phyloP scores from a whole-genome alignment of 2,797 vertebrate genomes.

The Bradypodion pumilum region DNA sequence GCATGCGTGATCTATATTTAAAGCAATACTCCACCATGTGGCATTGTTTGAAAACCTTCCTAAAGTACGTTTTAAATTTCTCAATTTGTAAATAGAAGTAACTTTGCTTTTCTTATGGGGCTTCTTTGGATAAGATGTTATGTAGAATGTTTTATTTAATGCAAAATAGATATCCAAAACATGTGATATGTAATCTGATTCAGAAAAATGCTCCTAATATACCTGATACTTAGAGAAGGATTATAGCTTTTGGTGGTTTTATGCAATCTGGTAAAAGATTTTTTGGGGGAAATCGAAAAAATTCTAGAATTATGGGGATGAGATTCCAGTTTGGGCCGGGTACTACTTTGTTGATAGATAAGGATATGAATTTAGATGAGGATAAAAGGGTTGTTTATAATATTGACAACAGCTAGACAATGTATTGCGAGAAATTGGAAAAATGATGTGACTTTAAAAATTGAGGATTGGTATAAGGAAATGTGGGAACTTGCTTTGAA shows the following conservation, averaged over 20 bases:
- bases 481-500: no score
- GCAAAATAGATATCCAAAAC: slow-evolving; percentile 20
- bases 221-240: not conserved
- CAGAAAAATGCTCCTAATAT: slow-evolving; percentile 1
- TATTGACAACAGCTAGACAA: no score
- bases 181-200: not conserved
- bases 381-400: no score
- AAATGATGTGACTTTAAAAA: no score
- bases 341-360: no score
- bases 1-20: slow-evolving; percentile 40
- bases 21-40: slow-evolving; percentile 79
- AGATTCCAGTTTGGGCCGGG: no score
- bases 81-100: not conserved
- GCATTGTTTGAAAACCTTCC: slow-evolving; percentile 53
- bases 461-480: no score
- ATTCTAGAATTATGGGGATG: no score
- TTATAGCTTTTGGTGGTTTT: not conserved
- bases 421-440: no score
- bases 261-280: no score
- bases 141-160: slow-evolving; percentile 3
- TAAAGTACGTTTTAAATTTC: not conserved
- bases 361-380: no score
- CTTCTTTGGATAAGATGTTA: not conserved
- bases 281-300: no score
- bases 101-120: not conserved